Percentiles rank a stretch among this genome's conserved stretches.
These are phyloP conservation scores for Epirrhoe alternata DNA, from an alignment of 2,888 invertebrate genomes.

Conservation along the genomic window DNA sequence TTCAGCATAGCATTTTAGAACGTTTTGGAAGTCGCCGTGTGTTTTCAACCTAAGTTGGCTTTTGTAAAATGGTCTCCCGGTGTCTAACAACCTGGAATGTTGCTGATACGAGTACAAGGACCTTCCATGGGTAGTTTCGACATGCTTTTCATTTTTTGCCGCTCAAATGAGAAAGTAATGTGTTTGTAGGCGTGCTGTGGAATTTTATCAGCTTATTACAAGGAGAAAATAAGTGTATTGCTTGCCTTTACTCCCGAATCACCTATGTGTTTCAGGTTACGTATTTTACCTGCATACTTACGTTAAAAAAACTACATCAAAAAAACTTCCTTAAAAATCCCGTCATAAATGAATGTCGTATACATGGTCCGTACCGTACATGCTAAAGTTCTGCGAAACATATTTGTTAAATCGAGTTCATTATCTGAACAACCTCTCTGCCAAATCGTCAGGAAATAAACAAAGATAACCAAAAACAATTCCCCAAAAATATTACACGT, in stretches of 20 bases:
- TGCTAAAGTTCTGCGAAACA: constrained; percentile 1
- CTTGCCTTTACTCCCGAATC: neutral
- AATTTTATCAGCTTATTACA: constrained; percentile 36
- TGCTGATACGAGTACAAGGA: constrained; percentile 37
- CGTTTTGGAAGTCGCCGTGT: constrained; percentile 2
- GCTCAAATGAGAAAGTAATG: constrained; percentile 47
- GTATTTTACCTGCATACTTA: neutral
- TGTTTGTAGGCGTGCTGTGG: constrained; percentile 32
- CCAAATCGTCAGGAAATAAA: constrained; percentile 15
- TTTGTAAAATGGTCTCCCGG: constrained; percentile 56
- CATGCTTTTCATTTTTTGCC: constrained; percentile 59
- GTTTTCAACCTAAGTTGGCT: constrained; percentile 48
- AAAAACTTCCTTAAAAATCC: no score
- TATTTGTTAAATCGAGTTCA: constrained; percentile 10
- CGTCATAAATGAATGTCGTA: no score
- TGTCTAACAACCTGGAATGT: constrained; percentile 36
- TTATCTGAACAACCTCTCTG: constrained; percentile 11
- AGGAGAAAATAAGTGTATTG: constrained; percentile 6
- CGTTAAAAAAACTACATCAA: no score
- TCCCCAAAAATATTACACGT: constrained; percentile 33
- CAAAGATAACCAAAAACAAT: constrained; percentile 28
- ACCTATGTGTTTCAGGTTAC: neutral
- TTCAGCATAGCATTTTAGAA: neutral
- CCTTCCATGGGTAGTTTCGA: constrained; percentile 52
- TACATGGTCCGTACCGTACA: neutral